Percentiles rank a stretch among this genome's conserved stretches.
Conservation (phyloP, 2,888 invertebrate genomes). For the Eilema caniola region DNA sequence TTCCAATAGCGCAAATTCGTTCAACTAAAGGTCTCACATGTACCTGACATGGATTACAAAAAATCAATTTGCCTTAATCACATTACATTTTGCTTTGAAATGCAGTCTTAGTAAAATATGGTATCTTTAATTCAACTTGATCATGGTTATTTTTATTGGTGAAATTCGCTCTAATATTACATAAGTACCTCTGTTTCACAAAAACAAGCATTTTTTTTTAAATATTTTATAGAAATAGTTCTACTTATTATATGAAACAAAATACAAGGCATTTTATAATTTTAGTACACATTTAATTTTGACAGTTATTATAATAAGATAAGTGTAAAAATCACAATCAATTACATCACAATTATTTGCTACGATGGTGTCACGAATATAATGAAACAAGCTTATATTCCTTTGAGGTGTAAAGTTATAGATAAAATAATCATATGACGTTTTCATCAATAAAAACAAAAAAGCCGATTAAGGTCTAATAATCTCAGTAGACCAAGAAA, state of each 20-base stretch:
- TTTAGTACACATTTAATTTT: constrained; percentile 24
- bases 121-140: too few species aligned
- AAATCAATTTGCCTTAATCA: too few species aligned
- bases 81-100: too few species aligned
- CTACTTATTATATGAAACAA: neutral
- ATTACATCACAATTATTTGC: constrained; percentile 44
- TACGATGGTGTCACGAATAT: constrained; percentile 26
- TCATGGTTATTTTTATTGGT: too few species aligned
- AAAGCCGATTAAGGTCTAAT: too few species aligned
- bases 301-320: constrained; percentile 24
- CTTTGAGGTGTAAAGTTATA: neutral
- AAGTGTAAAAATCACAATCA: constrained; percentile 51
- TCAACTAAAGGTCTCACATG: neutral
- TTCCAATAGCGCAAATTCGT: neutral
- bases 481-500: too few species aligned
- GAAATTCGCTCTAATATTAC: too few species aligned
- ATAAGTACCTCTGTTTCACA: too few species aligned
- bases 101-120: too few species aligned
- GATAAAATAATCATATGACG: neutral
- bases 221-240: neutral
- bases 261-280: constrained; percentile 10
- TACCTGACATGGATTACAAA: too few species aligned
- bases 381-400: constrained; percentile 1
- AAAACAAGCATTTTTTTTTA: too few species aligned
- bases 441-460: neutral